Evolutionary conservation across 2,113 vertebrate genomes (phyloP), one percentile per base, ranked within the genome.

Genomic region (Tretioscincus oriximinensis): DNA sequence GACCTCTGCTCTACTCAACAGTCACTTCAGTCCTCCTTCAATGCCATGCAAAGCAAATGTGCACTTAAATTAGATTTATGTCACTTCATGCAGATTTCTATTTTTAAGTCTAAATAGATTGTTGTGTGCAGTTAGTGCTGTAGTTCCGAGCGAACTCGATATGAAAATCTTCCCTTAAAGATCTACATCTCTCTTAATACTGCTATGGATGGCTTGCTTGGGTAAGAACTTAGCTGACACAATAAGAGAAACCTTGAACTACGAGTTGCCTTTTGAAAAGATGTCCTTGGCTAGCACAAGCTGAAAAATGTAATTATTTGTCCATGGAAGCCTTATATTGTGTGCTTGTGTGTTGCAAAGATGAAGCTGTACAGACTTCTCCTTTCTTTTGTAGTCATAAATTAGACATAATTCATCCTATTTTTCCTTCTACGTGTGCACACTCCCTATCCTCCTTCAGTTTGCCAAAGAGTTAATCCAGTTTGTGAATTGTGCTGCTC

Each of bases 401-500:
- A 1, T 24, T 83, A 45, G 75, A 68, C 77, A 75, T 83, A 75
- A 84, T 58, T 80, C 73, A 82, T 82, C 66, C 73, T 69, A 70
- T 82, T 63, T 41, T 66, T 1, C 0, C 2, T 29, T 79, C 26
- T 29, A 0, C 12, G 10, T 73, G 22, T 35, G 35, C 2, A 0
- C 24, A 10, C 51, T 70, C 88, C 74, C 41, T 68, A 51, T 81
- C 73, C 73, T 83, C 76, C 73, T 81, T 45, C 21, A 80, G 75
- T 65, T 7, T 9, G 1, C 80, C 11, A 79, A 84, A 78, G 85
- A 51, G 76, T 86, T 85, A 83, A 86, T 84, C 78, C 65, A 45
- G 58, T 74, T 77, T 86, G 76, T 76, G 84, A 82, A 86, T 73
- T 9, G 68, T 74, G 70, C 16, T 78, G 76, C 84, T 86, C 16